phyloP scores from a whole-genome alignment of 2,113 vertebrate genomes.

The Zapus hudsonius region DNA sequence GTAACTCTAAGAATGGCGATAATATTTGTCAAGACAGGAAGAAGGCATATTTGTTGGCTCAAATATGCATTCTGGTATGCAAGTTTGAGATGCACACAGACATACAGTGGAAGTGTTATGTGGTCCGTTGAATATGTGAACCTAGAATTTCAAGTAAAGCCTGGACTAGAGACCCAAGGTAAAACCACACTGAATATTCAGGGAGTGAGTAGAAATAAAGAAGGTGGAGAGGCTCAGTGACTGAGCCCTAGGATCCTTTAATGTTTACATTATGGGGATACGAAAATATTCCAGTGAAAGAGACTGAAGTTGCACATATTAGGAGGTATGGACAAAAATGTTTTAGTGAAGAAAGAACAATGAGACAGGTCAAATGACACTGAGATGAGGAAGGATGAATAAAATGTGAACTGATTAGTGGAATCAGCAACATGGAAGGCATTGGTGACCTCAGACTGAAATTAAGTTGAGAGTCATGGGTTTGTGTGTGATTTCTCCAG shows the following conservation, averaged over 20 bases:
- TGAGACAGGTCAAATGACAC: neutral
- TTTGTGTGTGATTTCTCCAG: neutral
- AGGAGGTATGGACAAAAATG: neutral
- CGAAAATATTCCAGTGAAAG: neutral
- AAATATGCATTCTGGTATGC: conserved; percentile 7
- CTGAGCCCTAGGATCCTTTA: neutral
- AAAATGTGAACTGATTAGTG: neutral
- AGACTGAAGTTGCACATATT: neutral
- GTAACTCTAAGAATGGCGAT: neutral
- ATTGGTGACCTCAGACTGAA: neutral
- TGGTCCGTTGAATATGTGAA: neutral
- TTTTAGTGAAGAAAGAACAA: conserved; percentile 13
- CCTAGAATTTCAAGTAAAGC: conserved; percentile 24
- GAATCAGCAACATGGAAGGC: neutral
- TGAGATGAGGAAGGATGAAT: neutral
- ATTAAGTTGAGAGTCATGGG: conserved; percentile 12
- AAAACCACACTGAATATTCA: neutral
- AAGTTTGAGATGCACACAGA: neutral
- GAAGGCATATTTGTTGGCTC: neutral
- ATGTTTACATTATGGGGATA: neutral
- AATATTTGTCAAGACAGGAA: neutral
- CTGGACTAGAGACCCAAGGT: neutral
- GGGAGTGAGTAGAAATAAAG: neutral
- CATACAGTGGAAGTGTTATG: neutral
- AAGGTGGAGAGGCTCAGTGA: neutral